Conservation (phyloP, 1,140 invertebrate genomes). For the Tetramorium parvispinum region DNA sequence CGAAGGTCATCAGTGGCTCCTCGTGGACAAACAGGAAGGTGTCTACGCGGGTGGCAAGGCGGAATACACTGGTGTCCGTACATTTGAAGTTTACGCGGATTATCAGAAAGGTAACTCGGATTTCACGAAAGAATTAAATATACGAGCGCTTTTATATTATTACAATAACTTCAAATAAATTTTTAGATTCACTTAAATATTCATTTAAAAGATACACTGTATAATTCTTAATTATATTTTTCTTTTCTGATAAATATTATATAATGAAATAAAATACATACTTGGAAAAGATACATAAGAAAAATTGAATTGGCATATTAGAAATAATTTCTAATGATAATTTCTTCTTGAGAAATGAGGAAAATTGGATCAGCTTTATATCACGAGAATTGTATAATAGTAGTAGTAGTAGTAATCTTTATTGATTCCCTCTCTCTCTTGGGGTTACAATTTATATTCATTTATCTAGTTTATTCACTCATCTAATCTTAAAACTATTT, state of each 20-base stretch:
- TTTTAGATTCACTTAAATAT: not conserved
- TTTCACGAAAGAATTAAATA: not conserved
- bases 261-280: not conserved
- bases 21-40: conserved; percentile 97
- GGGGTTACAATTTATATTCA: no score
- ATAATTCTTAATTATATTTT: conserved; percentile 8
- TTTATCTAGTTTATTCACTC: no score
- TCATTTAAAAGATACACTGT: not conserved
- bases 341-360: not conserved
- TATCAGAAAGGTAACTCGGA: conserved; percentile 93
- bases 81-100: conserved; percentile 97
- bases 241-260: not conserved
- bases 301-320: not conserved
- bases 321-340: not conserved
- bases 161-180: not conserved
- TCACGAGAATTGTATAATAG: not conserved
- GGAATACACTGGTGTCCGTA: conserved; percentile 96
- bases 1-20: conserved; percentile 95
- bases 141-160: not conserved
- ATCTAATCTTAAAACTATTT: no score
- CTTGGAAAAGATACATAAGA: not conserved
- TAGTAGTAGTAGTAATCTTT: no score
- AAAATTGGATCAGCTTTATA: not conserved
- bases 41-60: conserved; percentile 98
- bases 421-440: no score